phyloP scores from a whole-genome alignment of 2,797 vertebrate species.

The Microctenopoma stevenorrisi region DNA sequence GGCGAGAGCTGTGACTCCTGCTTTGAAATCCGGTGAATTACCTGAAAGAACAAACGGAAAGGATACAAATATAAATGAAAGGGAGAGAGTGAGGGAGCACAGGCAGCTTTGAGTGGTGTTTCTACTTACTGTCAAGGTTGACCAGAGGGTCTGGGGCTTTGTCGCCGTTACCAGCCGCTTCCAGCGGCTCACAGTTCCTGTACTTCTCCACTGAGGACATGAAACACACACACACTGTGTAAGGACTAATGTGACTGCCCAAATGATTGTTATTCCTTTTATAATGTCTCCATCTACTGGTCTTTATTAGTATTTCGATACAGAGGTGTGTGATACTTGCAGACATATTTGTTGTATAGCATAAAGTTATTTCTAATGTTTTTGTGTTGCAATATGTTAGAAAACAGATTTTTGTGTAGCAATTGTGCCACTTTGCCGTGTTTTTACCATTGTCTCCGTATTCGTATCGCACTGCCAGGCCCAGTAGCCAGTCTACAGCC shows the following conservation, averaged over 20 bases:
- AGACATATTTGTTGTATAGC: neutral
- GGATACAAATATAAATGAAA: neutral
- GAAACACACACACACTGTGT: no score
- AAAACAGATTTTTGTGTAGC: neutral
- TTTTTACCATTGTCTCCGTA: slow-evolving; percentile 95
- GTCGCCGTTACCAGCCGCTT: slow-evolving; percentile 78
- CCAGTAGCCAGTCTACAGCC: slow-evolving; percentile 94
- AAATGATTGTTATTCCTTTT: slow-evolving; percentile 4
- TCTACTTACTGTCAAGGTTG: slow-evolving; percentile 92
- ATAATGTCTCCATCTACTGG: slow-evolving; percentile 68
- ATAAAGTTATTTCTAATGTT: no score
- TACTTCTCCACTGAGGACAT: slow-evolving; percentile 91
- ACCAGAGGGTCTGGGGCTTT: slow-evolving; percentile 90
- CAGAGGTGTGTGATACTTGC: neutral
- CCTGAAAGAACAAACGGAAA: slow-evolving; percentile 72
- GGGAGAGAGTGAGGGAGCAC: neutral
- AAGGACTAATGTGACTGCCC: no score
- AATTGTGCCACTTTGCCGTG: neutral
- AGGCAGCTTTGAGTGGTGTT: neutral
- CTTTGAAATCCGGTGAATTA: slow-evolving; percentile 95
- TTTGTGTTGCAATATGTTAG: neutral
- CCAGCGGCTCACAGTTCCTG: slow-evolving; percentile 87
- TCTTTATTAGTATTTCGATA: neutral
- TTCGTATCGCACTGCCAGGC: slow-evolving; percentile 94
- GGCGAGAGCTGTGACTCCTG: slow-evolving; percentile 92